A percentile compares a stretch with the other conserved stretches of the same genome.
Conservation (phyloP, 2,888 invertebrate genomes). For the Lasiommata megera region DNA sequence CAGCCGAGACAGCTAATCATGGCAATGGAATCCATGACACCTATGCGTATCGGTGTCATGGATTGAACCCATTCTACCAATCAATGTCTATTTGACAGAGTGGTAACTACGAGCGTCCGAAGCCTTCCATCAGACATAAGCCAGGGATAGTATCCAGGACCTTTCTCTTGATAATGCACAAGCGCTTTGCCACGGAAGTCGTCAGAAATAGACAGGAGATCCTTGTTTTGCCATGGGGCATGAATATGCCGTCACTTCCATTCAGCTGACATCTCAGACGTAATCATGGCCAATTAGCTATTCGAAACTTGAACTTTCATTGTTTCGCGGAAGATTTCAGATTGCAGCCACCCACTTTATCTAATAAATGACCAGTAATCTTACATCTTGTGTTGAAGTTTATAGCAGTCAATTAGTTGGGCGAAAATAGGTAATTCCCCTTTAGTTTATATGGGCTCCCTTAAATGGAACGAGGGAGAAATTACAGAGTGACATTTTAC, state of each 20-base stretch:
- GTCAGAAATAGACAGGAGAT: no score
- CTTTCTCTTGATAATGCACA: no score
- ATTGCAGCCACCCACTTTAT: constrained; percentile 37
- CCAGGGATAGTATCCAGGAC: no score
- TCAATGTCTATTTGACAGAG: no score
- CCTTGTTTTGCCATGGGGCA: no score
- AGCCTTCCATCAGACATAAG: no score
- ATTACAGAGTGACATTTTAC: not conserved
- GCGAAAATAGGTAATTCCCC: constrained; percentile 4
- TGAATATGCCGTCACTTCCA: constrained; percentile 20
- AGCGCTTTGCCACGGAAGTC: no score
- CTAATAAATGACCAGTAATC: constrained; percentile 33
- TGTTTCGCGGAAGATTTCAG: constrained; percentile 55
- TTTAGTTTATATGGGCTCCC: not conserved
- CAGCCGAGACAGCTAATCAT: no score
- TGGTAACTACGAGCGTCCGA: no score
- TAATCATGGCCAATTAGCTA: constrained; percentile 57
- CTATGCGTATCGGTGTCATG: no score
- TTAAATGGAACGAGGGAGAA: not conserved
- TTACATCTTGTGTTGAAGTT: constrained; percentile 21
- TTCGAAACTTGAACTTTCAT: constrained; percentile 62
- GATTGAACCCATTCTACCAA: no score
- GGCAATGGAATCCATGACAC: no score
- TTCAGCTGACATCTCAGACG: constrained; percentile 22
- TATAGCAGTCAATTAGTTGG: constrained; percentile 16